Evolutionary conservation across 2,888 invertebrate genomes (phyloP), one percentile per base, ranked within the genome.

Genomic region (Blastobasis adustella): DNA sequence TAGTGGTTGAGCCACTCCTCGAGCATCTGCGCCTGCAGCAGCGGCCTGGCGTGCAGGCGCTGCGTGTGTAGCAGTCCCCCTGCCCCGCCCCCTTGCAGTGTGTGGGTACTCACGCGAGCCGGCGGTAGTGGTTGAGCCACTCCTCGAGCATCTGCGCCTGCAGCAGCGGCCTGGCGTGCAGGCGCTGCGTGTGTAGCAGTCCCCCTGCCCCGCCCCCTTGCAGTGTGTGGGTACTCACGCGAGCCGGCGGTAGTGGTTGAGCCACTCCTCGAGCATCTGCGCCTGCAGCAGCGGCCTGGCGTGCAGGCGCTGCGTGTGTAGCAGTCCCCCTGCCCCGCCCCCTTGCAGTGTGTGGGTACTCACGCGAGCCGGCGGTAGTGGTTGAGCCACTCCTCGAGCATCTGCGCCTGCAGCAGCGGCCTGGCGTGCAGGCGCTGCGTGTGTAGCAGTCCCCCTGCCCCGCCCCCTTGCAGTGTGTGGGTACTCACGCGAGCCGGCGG

Each of bases 1-100:
- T 98, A 98, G 85, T 97, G 95, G 87, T 98, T 97, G 65, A 98
- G 90, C 98, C 98, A 98, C 86, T 98, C 82, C 75, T 98, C 82
- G 69, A n/a, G n/a, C n/a, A n/a, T n/a, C n/a, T 95, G 90, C 86
- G 97, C 95, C 89, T 92, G 92, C 54, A 95, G 88, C 69, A 93
- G 91, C 96, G 95, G 51, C 46, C 10, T 41, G 38, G 47, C 40
- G 40, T 8, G 4, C 9, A 7, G 23, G 5, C 6, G 5, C 6
- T 40, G 40, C 8, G 45, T 23, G 42, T 42, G 42, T 42, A n/a
- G n/a, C n/a, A n/a, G n/a, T n/a, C n/a, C n/a, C n/a, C n/a, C n/a
- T n/a, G n/a, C n/a, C n/a, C n/a, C n/a, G n/a, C n/a, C n/a, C n/a
- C n/a, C n/a, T n/a, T n/a, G n/a, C n/a, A n/a, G n/a, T n/a, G n/a